Evolutionary conservation across 2,113 vertebrate species (phyloP), one percentile per base, ranked within the genome.

Genomic region (Clinocottus analis): DNA sequence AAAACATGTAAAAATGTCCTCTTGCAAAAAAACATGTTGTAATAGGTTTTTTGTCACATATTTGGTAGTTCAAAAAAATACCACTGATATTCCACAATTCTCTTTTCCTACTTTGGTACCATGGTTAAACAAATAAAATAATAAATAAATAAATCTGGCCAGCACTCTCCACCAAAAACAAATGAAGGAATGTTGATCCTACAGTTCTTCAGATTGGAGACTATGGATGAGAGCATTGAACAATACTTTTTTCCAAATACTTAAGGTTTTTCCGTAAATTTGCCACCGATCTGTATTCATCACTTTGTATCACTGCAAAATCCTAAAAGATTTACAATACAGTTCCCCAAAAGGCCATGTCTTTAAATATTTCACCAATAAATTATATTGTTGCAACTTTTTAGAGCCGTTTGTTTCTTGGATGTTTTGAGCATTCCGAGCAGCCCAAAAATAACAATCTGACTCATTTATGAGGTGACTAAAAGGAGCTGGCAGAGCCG

Each of bases 391-490:
- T 70, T 21, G 4, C 11, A 12, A 19, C 4, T 41, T 13, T 13
- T 4, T 14, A 19, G 9, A 1, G 12, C 3, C 14, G 11, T 7
- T 17, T 21, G 45, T 47, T 47, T 21, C 45, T 12, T 69, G 49
- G 33, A 39, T 41, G 14, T 13, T 25, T 55, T 16, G 4, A 5
- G 2, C 21, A n/a, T 27, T 60, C 7, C 16, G 29, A 59, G 56
- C 53, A 67, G 4, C 16, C 55, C 33, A 70, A 67, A 78, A 72
- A 60, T 64, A 75, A 72, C 3, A 27, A 55, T 66, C 45, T 79
- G 69, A 82, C 53, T 77, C 69, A 73, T 59, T 43, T 37, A 23
- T 19, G 37, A 49, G 33, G 58, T 75, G 73, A 87, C 75, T 61
- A 67, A 23, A 4, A 77, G 31, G 27, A 19, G 70, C 56, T 49